Conservation (phyloP, 2,797 vertebrate genomes). For the Craterocephalus amniculus region DNA sequence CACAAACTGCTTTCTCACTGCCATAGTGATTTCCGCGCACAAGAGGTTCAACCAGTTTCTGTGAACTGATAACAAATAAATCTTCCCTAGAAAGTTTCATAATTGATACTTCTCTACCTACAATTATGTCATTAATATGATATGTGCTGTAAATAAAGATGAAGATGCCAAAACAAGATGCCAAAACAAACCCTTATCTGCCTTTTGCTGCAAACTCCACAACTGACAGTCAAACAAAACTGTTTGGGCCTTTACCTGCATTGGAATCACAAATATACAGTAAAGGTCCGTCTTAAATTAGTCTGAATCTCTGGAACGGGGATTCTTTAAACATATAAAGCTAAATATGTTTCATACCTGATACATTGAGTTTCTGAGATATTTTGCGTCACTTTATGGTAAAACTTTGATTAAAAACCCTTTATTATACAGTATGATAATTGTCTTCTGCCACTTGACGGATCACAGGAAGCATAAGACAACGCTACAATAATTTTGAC, state of each 20-base stretch:
- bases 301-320: too few relatives aligned
- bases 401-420: too few relatives aligned
- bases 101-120: not conserved
- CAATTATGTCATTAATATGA: not conserved
- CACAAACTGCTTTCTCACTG: slow-evolving; percentile 15
- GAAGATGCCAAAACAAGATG: not conserved
- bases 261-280: not conserved
- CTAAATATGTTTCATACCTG: too few relatives aligned
- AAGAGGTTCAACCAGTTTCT: slow-evolving; percentile 8
- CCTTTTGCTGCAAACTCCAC: not conserved
- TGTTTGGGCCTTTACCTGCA: not conserved
- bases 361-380: too few relatives aligned
- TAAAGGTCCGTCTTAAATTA: not conserved
- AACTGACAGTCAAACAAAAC: not conserved
- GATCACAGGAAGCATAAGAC: too few relatives aligned
- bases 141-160: slow-evolving; percentile 13
- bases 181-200: slow-evolving; percentile 15
- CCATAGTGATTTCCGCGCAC: slow-evolving; percentile 7
- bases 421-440: too few relatives aligned
- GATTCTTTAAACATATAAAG: too few relatives aligned
- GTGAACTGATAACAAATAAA: slow-evolving; percentile 2
- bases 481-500: too few relatives aligned
- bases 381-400: too few relatives aligned
- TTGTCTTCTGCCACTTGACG: too few relatives aligned
- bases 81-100: not conserved